Percentiles rank a stretch among this genome's conserved stretches.
These are phyloP conservation scores for Petrophora chlorosata DNA, from an alignment of 2,888 invertebrate species.

Conservation along the genomic window DNA sequence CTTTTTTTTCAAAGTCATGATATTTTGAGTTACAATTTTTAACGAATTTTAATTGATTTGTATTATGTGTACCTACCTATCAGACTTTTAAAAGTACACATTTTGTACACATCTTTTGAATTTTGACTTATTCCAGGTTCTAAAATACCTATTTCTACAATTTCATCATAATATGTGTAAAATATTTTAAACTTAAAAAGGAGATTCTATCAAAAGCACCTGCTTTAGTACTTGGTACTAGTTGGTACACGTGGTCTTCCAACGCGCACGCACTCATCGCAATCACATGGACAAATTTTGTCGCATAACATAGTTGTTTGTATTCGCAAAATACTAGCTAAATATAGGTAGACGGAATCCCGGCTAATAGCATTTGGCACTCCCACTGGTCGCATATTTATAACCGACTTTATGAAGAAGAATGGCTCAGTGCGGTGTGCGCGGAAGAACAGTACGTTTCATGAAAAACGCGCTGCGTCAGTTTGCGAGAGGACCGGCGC, in stretches of 20 bases:
- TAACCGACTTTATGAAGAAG: slow-evolving; percentile 61
- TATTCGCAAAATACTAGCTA: slow-evolving; percentile 39
- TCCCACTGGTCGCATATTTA: slow-evolving; percentile 67
- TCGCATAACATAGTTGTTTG: slow-evolving; percentile 11
- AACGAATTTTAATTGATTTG: too few species aligned
- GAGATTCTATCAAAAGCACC: too few species aligned
- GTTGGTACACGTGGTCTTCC: not conserved
- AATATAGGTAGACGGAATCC: slow-evolving; percentile 53
- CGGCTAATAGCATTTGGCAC: slow-evolving; percentile 64
- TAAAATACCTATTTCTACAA: too few species aligned
- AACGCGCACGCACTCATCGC: not conserved
- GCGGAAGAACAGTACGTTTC: slow-evolving; percentile 48
- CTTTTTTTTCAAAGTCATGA: too few species aligned
- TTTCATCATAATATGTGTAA: too few species aligned
- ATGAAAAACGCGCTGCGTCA: slow-evolving; percentile 10
- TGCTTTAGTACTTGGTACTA: too few species aligned
- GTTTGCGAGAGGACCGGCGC: slow-evolving; percentile 45
- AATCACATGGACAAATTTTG: slow-evolving; percentile 1
- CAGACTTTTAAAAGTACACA: too few species aligned
- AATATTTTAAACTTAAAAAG: too few species aligned
- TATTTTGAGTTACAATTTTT: too few species aligned
- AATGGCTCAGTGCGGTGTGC: slow-evolving; percentile 66
- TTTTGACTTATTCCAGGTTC: too few species aligned
- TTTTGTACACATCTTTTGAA: too few species aligned
- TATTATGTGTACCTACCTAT: too few species aligned